Base-by-base conservation (phyloP, 1,140 invertebrate species). In the Pogonomyrmex californicus region DNA sequence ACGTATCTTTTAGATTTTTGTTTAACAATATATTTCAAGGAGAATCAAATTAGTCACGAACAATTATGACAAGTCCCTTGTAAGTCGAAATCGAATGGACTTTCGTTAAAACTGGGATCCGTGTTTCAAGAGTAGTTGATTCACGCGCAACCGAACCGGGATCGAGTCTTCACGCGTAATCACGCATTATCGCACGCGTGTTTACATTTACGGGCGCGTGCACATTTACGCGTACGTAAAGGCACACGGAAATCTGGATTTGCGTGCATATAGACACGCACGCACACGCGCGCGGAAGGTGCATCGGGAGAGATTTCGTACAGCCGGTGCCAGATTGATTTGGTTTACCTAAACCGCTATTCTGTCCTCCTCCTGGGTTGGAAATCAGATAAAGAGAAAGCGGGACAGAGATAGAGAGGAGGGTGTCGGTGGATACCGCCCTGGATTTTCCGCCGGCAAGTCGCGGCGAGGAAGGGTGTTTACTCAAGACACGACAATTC, bases 401-500 rank as follows among this genome's bases (percentile, higher is more conserved):
- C 77, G 70, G 85, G 65, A 73, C 17, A 51, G 6, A 33, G 51
- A 81, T 54, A 41, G 44, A 62, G 33, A 36, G 51, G 7, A 38
- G 73, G 75, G 38, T 76, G 30, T 62, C 41, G 30, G 73, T 85
- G n/a, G 47, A 79, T 89, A 81, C 65, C 76, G 77, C 47, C 60
- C 66, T 82, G 66, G 81, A 91, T 91, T 89, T 90, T 90, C 88
- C 86, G 73, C 79, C 87, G 81, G 83, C 86, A 92, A 93, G 88
- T 93, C 91, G 93, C 90, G 92, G 93, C 91, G 93, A 93, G 92
- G 92, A 94, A 94, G 94, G 93, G 91, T 95, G 94, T 95, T 95
- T 95, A 94, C 94, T 92, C 94, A 94, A 95, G 94, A 95, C 94
- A 95, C 94, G 94, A 95, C 94, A 95, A 95, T 95, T 95, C 94